A percentile compares a stretch with the other conserved stretches of the same genome.
Evolutionary conservation across 2,797 vertebrate genomes (phyloP).

Genomic region (Basileuterus tristriatus): DNA sequence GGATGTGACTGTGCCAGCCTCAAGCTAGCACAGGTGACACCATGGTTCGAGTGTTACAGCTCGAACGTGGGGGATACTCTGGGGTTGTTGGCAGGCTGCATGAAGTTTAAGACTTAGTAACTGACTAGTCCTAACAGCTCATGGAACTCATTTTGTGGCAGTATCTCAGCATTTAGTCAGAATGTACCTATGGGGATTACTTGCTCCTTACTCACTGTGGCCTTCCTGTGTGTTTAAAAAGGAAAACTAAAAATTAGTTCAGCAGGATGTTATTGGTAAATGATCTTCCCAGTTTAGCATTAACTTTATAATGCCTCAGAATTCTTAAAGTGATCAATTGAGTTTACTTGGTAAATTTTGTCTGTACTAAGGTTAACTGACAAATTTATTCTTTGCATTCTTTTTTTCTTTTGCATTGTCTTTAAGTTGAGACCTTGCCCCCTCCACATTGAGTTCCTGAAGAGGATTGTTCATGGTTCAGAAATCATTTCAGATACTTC

Average conservation of each 20-base stretch:
- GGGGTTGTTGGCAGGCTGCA: background rate
- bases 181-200: background rate
- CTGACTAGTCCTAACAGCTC: background rate
- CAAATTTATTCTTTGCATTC: background rate
- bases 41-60: fast-evolving
- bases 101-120: background rate
- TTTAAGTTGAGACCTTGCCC: background rate
- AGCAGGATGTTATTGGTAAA: background rate
- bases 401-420: background rate
- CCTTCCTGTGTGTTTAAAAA: background rate
- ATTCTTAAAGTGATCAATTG: background rate
- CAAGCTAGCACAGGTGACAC: fast-evolving
- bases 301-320: background rate
- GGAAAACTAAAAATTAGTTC: background rate
- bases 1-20: background rate
- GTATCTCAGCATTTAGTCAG: background rate
- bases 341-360: background rate
- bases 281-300: background rate
- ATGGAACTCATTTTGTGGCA: background rate
- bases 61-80: fast-evolving
- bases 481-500: background rate
- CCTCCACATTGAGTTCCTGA: background rate
- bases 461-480: background rate
- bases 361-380: background rate
- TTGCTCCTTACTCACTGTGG: background rate